Percentiles rank a stretch among this genome's conserved stretches.
phyloP scores from a whole-genome alignment of 37 sponge, comb jelly and placozoan genomes.

The Tethya wilhelma region DNA sequence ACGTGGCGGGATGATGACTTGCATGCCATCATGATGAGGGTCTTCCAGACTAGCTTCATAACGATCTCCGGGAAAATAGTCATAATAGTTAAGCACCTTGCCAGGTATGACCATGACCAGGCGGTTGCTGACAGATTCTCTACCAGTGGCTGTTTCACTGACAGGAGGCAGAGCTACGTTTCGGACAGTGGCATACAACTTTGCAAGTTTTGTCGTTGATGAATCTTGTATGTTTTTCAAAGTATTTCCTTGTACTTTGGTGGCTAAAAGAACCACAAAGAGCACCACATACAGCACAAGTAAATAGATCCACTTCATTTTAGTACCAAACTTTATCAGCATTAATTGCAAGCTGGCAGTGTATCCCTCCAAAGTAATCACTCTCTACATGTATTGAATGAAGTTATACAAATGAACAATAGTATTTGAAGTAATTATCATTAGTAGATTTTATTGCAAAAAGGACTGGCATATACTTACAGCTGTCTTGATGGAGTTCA shows the following conservation, averaged over 20 bases:
- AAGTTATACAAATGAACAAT: too few species aligned
- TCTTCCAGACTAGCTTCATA: constrained; percentile 31
- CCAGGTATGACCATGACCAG: constrained; percentile 54
- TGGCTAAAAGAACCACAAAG: too few species aligned
- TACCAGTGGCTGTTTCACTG: neutral
- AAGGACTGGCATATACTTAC: too few species aligned
- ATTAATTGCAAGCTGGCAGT: too few species aligned
- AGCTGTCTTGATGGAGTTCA: too few species aligned
- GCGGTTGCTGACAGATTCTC: constrained; percentile 4
- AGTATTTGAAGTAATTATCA: too few species aligned
- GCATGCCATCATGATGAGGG: neutral
- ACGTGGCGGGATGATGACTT: constrained; percentile 40
- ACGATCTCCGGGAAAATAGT: constrained; percentile 50
- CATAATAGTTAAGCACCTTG: constrained; percentile 49
- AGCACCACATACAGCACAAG: too few species aligned
- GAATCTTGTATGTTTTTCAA: neutral
- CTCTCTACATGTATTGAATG: too few species aligned
- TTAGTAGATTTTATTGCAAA: too few species aligned
- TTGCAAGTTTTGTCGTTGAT: constrained; percentile 2
- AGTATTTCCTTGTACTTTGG: neutral
- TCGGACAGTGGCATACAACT: constrained; percentile 17
- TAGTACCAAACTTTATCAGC: too few species aligned
- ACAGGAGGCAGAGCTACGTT: constrained; percentile 37
- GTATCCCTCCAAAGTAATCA: too few species aligned
- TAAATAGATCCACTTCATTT: too few species aligned